phyloP scores from a whole-genome alignment of 2,888 invertebrate genomes.

The Octodonta nipae region DNA sequence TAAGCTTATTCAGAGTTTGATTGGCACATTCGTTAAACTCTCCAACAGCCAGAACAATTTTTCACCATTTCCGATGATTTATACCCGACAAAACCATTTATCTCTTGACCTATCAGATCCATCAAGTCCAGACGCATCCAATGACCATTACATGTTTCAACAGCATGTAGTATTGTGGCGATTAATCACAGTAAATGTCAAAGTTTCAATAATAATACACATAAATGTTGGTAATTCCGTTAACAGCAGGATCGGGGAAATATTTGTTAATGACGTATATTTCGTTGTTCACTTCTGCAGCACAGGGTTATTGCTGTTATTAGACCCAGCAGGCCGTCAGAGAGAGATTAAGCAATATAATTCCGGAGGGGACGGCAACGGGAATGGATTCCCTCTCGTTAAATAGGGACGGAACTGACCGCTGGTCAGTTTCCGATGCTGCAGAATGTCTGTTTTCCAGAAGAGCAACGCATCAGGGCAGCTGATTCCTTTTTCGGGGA shows the following conservation, averaged over 20 bases:
- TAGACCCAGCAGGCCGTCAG: too few species aligned
- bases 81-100: background rate
- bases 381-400: too few species aligned
- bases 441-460: too few species aligned
- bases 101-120: slow-evolving; percentile 2
- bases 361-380: too few species aligned
- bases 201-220: slow-evolving; percentile 17
- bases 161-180: background rate
- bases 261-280: slow-evolving; percentile 29
- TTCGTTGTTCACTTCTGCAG: slow-evolving; percentile 10
- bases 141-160: background rate
- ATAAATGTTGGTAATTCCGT: slow-evolving; percentile 20
- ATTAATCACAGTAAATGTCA: slow-evolving; percentile 25
- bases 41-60: background rate
- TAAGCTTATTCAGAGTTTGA: too few species aligned
- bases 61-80: slow-evolving; percentile 2
- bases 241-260: slow-evolving; percentile 17
- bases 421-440: too few species aligned
- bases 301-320: background rate
- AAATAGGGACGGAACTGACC: too few species aligned
- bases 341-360: too few species aligned
- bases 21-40: too few species aligned
- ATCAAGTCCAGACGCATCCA: background rate
- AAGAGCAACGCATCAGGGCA: too few species aligned
- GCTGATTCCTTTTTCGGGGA: too few species aligned